These are phyloP conservation scores for Nesospiza acunhae DNA, from an alignment of 2,113 vertebrate species.

Conservation along the genomic window DNA sequence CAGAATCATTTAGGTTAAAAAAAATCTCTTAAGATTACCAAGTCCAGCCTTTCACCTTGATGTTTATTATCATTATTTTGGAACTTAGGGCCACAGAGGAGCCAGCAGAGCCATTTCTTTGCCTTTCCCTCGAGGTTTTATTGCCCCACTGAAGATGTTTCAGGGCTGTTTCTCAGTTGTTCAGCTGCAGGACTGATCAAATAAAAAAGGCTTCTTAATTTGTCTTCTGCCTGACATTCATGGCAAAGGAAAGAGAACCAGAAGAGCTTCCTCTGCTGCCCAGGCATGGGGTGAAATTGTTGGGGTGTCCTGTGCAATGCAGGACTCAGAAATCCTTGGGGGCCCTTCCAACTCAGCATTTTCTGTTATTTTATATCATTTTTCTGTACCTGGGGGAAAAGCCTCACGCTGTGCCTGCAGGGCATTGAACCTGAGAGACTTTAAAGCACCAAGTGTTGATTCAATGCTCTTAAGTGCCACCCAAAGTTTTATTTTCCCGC, in stretches of 20 bases:
- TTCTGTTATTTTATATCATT: rapidly evolving
- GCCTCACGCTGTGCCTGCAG: rapidly evolving
- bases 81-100: neutral
- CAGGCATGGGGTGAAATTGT: neutral
- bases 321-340: neutral
- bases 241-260: neutral
- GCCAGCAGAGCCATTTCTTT: neutral
- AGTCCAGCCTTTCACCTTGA: neutral
- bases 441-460: neutral
- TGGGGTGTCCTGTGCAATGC: neutral
- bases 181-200: neutral
- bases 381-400: neutral
- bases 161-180: neutral
- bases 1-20: neutral
- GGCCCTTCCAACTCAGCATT: neutral
- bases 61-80: neutral
- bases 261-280: neutral
- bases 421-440: neutral
- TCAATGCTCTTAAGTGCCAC: neutral
- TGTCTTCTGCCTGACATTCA: neutral
- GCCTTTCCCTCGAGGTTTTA: neutral
- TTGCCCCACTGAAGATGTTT: rapidly evolving
- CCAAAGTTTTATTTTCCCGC: neutral
- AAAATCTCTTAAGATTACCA: neutral
- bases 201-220: neutral